A percentile compares a stretch with the other conserved stretches of the same genome.
These are phyloP conservation scores for Sericinus montela DNA, from an alignment of 2,888 invertebrate genomes.

Conservation along the genomic window DNA sequence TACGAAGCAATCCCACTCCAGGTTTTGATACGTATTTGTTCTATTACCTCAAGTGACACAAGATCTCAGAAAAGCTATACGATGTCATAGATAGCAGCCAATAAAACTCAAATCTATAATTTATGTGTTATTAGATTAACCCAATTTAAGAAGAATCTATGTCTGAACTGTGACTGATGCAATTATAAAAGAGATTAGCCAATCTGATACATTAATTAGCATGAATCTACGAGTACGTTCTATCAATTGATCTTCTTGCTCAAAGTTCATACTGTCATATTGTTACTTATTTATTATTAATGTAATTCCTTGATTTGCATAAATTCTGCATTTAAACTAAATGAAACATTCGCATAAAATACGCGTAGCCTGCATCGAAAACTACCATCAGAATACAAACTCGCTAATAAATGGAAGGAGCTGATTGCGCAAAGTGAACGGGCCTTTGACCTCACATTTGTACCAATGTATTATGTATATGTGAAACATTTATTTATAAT, in stretches of 20 bases:
- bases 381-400: background rate
- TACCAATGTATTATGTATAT: background rate
- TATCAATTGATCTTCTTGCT: too few species aligned
- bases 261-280: too few species aligned
- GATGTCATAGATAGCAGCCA: too few species aligned
- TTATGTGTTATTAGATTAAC: too few species aligned
- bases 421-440: conserved; percentile 1
- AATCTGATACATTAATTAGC: too few species aligned
- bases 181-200: too few species aligned
- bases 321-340: background rate
- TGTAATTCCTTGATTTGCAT: background rate
- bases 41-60: background rate
- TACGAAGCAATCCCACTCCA: background rate
- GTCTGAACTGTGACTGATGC: too few species aligned
- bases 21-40: conserved; percentile 4
- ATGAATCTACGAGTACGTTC: too few species aligned
- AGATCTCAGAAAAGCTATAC: too few species aligned
- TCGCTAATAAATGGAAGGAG: background rate
- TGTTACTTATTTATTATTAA: too few species aligned
- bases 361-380: background rate
- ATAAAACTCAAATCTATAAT: too few species aligned
- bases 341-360: background rate
- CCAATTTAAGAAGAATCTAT: too few species aligned
- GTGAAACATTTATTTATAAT: background rate
- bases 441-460: conserved; percentile 3